Percentiles rank a stretch among this genome's conserved stretches.
phyloP scores from a whole-genome alignment of 1,140 invertebrate species.

The Wiebesia pumilae region DNA sequence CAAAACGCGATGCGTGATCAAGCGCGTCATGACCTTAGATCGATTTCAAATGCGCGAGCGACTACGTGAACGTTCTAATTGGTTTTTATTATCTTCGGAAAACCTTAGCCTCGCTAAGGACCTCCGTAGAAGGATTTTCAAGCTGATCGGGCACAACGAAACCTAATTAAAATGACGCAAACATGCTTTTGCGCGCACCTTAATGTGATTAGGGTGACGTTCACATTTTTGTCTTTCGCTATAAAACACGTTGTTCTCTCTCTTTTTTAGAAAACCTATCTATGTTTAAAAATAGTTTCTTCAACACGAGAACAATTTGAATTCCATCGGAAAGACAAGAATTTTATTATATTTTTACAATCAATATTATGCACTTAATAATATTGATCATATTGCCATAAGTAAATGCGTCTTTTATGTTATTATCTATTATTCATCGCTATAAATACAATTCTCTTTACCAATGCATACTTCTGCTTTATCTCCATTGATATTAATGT shows the following conservation, averaged over 20 bases:
- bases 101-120: slow-evolving; percentile 33
- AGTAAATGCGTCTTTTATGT: background rate
- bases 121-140: slow-evolving; percentile 27
- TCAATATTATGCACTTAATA: too few species aligned
- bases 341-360: too few species aligned
- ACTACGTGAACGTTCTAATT: background rate
- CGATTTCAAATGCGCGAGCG: background rate
- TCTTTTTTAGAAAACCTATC: background rate
- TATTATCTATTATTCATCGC: background rate
- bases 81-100: slow-evolving; percentile 14
- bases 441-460: background rate
- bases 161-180: background rate
- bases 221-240: background rate
- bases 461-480: background rate
- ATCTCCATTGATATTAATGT: background rate
- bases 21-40: slow-evolving; percentile 8
- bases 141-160: background rate
- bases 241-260: background rate
- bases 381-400: too few species aligned
- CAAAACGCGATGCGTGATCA: background rate
- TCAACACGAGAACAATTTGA: too few species aligned
- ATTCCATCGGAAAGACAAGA: too few species aligned
- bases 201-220: background rate
- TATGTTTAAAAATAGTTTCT: too few species aligned
- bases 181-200: background rate